Conservation (phyloP, 1,140 invertebrate species). For the Eurosta solidaginis region DNA sequence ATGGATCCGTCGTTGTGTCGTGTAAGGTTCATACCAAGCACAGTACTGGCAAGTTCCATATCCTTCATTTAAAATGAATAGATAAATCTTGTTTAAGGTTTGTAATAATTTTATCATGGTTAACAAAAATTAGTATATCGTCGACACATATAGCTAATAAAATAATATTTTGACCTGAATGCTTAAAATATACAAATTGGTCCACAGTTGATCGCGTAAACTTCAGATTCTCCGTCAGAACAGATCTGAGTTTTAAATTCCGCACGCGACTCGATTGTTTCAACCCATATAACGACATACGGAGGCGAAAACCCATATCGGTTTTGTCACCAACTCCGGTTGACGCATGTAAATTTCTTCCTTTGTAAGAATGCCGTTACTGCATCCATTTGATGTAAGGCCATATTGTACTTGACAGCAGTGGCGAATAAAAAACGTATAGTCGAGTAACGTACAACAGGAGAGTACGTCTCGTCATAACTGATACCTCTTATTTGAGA, state of each 20-base stretch:
- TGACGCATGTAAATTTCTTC: conserved; percentile 44
- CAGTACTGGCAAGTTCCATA: neutral
- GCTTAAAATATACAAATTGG: conserved; percentile 33
- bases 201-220: conserved; percentile 30
- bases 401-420: conserved; percentile 35
- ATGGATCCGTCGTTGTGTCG: neutral
- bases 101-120: neutral
- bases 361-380: conserved; percentile 36
- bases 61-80: conserved; percentile 28
- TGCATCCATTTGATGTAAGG: conserved; percentile 44
- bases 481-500: conserved; percentile 8
- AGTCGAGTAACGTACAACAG: too few species aligned
- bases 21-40: conserved; percentile 14
- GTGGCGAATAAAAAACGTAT: conserved; percentile 38
- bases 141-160: conserved; percentile 33
- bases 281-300: conserved; percentile 45
- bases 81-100: neutral
- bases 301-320: conserved; percentile 37
- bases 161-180: neutral
- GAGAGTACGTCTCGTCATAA: conserved; percentile 30
- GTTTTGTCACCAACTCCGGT: conserved; percentile 38
- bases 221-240: conserved; percentile 37
- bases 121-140: conserved; percentile 15
- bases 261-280: too few species aligned
- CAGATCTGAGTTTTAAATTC: conserved; percentile 40